phyloP scores from a whole-genome alignment of 1,140 invertebrate species.

The Dryas iulia region DNA sequence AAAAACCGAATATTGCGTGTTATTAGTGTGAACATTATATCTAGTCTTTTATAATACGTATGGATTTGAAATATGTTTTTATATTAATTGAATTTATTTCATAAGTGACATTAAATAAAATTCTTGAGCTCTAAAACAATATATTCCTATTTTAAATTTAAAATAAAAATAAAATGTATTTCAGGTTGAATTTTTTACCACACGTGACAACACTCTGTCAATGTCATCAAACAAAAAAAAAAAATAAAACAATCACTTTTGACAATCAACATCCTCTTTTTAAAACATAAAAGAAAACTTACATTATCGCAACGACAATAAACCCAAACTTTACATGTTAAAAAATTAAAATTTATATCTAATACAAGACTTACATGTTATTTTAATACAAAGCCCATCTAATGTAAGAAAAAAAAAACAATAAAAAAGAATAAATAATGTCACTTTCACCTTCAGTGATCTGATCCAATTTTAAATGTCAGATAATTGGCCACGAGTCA shows the following conservation, averaged over 20 bases:
- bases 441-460: constrained; percentile 21
- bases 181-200: no score
- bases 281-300: not conserved
- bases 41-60: no score
- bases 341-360: not conserved
- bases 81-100: no score
- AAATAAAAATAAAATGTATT: not conserved
- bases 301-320: not conserved
- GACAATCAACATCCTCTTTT: not conserved
- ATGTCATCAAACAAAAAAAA: not conserved
- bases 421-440: constrained; percentile 11
- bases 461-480: constrained; percentile 78
- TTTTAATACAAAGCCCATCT: not conserved
- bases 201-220: no score
- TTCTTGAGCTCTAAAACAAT: no score
- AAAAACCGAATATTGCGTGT: no score
- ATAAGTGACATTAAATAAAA: no score
- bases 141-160: no score
- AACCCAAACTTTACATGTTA: not conserved
- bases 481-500: constrained; percentile 72
- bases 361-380: not conserved
- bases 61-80: no score
- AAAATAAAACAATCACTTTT: not conserved
- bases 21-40: no score
- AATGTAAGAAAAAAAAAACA: not conserved